Evolutionary conservation across 2,888 invertebrate genomes (phyloP).

Genomic region (Dermolepida albohirtum): DNA sequence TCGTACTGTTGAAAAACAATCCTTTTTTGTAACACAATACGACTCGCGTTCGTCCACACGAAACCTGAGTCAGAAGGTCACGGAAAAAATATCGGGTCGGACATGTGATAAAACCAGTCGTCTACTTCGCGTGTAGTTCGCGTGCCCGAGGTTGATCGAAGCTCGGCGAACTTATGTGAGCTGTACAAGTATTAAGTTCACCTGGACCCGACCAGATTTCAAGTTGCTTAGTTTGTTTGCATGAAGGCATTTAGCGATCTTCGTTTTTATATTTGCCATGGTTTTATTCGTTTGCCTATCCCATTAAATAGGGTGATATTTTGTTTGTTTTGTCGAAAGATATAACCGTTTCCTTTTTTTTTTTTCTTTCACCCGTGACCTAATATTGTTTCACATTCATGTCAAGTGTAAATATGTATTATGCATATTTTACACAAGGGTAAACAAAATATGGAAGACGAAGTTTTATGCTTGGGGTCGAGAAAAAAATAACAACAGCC

Average conservation of each 20-base stretch:
- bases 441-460: too few species aligned
- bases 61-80: slow-evolving; percentile 25
- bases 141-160: slow-evolving; percentile 37
- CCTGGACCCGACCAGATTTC: slow-evolving; percentile 25
- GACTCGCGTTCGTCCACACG: slow-evolving; percentile 10
- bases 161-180: slow-evolving; percentile 17
- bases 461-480: too few species aligned
- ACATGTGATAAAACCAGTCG: slow-evolving; percentile 29
- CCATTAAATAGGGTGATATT: slow-evolving; percentile 4
- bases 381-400: too few species aligned
- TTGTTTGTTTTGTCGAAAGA: slow-evolving; percentile 9
- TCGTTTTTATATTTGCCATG: slow-evolving; percentile 12
- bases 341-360: neutral
- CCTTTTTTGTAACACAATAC: slow-evolving; percentile 25
- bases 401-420: too few species aligned
- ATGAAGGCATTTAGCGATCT: slow-evolving; percentile 19
- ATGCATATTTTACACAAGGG: too few species aligned
- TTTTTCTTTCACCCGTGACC: too few species aligned
- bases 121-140: slow-evolving; percentile 41
- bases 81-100: slow-evolving; percentile 23
- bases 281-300: neutral
- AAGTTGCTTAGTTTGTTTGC: slow-evolving; percentile 38
- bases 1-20: slow-evolving; percentile 9
- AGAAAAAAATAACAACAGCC: too few species aligned
- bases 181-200: slow-evolving; percentile 10